Conservation (phyloP, 2,888 invertebrate species). For the Drosophila vallismaia region DNA sequence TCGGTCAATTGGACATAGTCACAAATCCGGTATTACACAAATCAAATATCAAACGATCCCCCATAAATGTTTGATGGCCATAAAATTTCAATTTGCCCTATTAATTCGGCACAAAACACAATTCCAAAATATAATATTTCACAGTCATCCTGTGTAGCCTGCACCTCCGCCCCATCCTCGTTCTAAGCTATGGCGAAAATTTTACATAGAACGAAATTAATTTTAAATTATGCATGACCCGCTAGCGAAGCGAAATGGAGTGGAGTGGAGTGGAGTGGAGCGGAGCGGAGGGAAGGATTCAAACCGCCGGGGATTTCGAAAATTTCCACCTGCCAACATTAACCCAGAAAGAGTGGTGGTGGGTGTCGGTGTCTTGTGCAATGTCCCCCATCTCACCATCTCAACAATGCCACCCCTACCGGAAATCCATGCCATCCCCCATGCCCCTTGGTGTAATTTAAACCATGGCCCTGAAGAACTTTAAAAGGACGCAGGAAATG, state of each 20-base stretch:
- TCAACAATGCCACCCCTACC: neutral
- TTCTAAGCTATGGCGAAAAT: slow-evolving; percentile 48
- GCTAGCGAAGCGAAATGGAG: slow-evolving; percentile 36
- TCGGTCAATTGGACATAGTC: slow-evolving; percentile 19
- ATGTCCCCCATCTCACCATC: neutral
- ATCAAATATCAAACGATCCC: slow-evolving; percentile 55
- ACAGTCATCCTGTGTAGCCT: slow-evolving; percentile 28
- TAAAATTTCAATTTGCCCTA: slow-evolving; percentile 72
- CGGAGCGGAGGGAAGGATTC: slow-evolving; percentile 6
- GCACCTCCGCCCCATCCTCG: neutral
- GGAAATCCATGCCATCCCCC: neutral
- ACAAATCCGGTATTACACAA: slow-evolving; percentile 26
- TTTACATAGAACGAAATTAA: slow-evolving; percentile 73
- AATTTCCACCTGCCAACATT: slow-evolving; percentile 74
- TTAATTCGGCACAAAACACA: slow-evolving; percentile 61
- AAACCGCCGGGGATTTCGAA: slow-evolving; percentile 72
- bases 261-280: slow-evolving; percentile 47
- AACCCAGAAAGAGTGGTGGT: slow-evolving; percentile 48
- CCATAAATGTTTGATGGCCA: slow-evolving; percentile 52
- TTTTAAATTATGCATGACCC: slow-evolving; percentile 78
- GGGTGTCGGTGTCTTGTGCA: slow-evolving; percentile 21
- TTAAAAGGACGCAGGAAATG: slow-evolving; percentile 36
- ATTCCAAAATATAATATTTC: slow-evolving; percentile 63
- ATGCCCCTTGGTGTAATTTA: slow-evolving; percentile 32
- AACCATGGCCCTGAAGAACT: slow-evolving; percentile 18